Percentiles rank a stretch among this genome's conserved stretches.
Evolutionary conservation across 2,888 invertebrate species (phyloP).

Genomic region (Heteromyza rotundicornis): DNA sequence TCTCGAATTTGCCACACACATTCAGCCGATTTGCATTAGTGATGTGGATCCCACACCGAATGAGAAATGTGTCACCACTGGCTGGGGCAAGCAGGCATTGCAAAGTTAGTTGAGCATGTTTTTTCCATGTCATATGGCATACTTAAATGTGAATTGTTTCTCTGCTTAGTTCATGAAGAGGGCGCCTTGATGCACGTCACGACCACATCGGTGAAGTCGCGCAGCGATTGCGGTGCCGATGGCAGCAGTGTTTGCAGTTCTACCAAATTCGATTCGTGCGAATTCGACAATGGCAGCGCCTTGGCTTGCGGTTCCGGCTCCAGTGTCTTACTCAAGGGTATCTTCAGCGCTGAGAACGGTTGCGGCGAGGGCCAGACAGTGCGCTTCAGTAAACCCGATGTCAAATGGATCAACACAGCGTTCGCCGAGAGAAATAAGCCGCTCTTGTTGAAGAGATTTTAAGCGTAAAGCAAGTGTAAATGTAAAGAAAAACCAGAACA

Average conservation of each 20-base stretch:
- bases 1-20: conserved; percentile 71
- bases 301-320: conserved; percentile 77
- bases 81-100: conserved; percentile 82
- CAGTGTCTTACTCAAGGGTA: conserved; percentile 73
- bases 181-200: conserved; percentile 79
- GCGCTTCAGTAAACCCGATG: conserved; percentile 69
- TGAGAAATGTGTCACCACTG: conserved; percentile 77
- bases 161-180: conserved; percentile 71
- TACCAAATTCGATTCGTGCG: conserved; percentile 76
- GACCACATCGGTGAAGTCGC: conserved; percentile 71
- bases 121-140: neutral
- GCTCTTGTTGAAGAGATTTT: conserved; percentile 44
- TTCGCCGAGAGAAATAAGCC: conserved; percentile 55
- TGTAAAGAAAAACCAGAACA: conserved; percentile 1
- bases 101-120: conserved; percentile 69
- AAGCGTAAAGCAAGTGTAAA: conserved; percentile 17
- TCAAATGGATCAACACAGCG: conserved; percentile 65
- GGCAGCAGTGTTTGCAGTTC: conserved; percentile 68
- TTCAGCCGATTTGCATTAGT: conserved; percentile 77
- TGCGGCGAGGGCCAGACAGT: conserved; percentile 68
- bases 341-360: conserved; percentile 79
- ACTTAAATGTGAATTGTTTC: neutral
- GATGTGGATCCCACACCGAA: conserved; percentile 65
- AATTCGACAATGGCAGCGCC: conserved; percentile 81
- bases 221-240: conserved; percentile 60